Evolutionary conservation across 2,797 vertebrate species (phyloP).

Genomic region (Accipiter minullus): DNA sequence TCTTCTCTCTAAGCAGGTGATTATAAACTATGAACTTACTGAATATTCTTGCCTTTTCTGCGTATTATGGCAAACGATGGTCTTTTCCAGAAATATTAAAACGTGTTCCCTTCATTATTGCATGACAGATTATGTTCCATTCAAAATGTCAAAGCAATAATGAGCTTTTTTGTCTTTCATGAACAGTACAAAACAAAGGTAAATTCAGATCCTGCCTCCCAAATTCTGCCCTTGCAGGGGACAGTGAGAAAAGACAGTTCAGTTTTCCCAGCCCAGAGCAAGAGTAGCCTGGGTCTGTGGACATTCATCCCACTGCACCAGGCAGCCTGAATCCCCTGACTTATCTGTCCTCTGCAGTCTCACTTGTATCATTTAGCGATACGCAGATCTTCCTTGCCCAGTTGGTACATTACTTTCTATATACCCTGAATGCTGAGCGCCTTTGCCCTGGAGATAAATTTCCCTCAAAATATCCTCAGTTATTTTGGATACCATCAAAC

Average conservation of each 20-base stretch:
- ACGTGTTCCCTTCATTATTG: not conserved
- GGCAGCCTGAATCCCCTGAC: not conserved
- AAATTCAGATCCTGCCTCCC: not conserved
- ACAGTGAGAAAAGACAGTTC: not conserved
- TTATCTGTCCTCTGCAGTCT: not conserved
- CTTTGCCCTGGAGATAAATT: conserved; percentile 38
- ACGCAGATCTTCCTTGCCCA: not conserved
- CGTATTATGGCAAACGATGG: not conserved
- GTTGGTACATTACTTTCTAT: not conserved
- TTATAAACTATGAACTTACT: conserved; percentile 29
- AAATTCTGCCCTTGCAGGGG: not conserved
- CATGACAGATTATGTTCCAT: not conserved
- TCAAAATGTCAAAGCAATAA: conserved; percentile 16
- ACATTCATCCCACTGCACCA: not conserved
- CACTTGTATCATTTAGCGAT: not conserved
- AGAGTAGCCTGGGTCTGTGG: not conserved
- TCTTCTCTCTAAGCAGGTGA: conserved; percentile 13
- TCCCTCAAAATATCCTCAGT: conserved; percentile 23
- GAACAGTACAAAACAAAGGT: not conserved
- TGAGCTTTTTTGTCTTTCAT: not conserved
- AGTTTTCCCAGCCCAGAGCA: not conserved
- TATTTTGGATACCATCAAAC: conserved; percentile 54
- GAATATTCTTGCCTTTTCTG: conserved; percentile 13
- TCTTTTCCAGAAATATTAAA: conserved; percentile 39
- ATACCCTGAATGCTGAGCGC: not conserved